phyloP scores from a whole-genome alignment of 1,140 invertebrate genomes.

The Drosophila teissieri region DNA sequence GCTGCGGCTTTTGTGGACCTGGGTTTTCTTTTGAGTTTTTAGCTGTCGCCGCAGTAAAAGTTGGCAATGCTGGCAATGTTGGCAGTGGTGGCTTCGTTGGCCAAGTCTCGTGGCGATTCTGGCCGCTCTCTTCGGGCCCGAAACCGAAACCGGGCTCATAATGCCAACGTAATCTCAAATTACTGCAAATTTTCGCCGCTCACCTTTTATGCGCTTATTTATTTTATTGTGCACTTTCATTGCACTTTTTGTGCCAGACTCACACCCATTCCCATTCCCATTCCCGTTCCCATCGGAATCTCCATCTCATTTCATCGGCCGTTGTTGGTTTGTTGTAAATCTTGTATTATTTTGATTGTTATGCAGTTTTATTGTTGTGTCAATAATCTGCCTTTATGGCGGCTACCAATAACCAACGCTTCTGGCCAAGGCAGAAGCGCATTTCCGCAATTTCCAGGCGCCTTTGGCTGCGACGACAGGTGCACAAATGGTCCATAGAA shows the following conservation, averaged over 20 bases:
- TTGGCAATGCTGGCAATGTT: constrained; percentile 50
- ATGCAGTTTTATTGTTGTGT: constrained; percentile 64
- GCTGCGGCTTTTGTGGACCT: constrained; percentile 65
- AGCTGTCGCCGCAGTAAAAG: constrained; percentile 67
- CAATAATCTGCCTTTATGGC: constrained; percentile 64
- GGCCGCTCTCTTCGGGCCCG: constrained; percentile 7
- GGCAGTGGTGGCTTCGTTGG: constrained; percentile 29
- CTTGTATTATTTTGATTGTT: constrained; percentile 74
- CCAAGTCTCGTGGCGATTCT: constrained; percentile 37
- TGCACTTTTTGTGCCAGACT: constrained; percentile 42
- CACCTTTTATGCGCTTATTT: constrained; percentile 64
- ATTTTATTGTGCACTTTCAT: constrained; percentile 66
- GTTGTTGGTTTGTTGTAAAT: constrained; percentile 54
- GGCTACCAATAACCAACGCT: constrained; percentile 47
- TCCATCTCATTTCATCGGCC: constrained; percentile 10
- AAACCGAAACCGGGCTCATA: constrained; percentile 32
- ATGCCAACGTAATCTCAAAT: constrained; percentile 77
- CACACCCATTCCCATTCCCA: not conserved
- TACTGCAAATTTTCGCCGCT: constrained; percentile 76
- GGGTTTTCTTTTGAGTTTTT: constrained; percentile 50
- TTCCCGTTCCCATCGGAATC: constrained; percentile 14
- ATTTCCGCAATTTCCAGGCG: constrained; percentile 50
- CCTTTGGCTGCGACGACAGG: constrained; percentile 47
- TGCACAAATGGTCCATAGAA: constrained; percentile 43
- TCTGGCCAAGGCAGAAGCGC: constrained; percentile 36